A percentile compares a stretch with the other conserved stretches of the same genome.
These are phyloP conservation scores for Axis porcinus DNA, from an alignment of 2,113 vertebrate genomes.

Conservation along the genomic window DNA sequence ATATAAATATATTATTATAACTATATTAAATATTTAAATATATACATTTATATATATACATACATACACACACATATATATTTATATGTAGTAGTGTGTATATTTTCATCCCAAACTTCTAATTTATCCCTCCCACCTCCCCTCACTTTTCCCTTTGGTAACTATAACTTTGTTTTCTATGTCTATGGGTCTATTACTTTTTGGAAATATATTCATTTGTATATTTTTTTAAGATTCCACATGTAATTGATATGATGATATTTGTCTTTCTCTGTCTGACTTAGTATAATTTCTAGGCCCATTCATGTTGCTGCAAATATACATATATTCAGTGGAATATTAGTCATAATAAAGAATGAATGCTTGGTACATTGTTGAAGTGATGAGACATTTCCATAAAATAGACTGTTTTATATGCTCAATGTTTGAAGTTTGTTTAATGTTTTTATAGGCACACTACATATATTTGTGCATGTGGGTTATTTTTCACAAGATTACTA, in stretches of 20 bases:
- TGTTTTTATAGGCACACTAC: not conserved
- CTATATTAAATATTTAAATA: too few species aligned
- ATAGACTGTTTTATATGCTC: not conserved
- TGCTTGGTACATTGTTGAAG: not conserved
- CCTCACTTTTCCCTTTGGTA: not conserved
- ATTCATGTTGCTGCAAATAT: not conserved
- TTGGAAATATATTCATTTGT: not conserved
- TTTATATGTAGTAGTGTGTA: not conserved
- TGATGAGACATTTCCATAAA: constrained; percentile 33
- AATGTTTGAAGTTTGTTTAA: not conserved
- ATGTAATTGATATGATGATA: not conserved
- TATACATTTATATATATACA: too few species aligned
- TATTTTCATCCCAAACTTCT: not conserved
- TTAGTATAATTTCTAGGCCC: not conserved
- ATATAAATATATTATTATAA: too few species aligned
- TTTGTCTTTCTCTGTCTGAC: not conserved
- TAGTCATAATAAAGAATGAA: not conserved
- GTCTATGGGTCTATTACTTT: not conserved
- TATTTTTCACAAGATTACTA: not conserved
- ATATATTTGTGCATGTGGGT: not conserved
- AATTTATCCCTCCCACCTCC: not conserved
- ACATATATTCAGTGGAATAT: not conserved
- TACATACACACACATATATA: not conserved
- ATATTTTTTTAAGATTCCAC: not conserved
- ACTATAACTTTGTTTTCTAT: not conserved